Evolutionary conservation across 2,797 vertebrate species (phyloP).

Genomic region (Pipistrellus pygmaeus): DNA sequence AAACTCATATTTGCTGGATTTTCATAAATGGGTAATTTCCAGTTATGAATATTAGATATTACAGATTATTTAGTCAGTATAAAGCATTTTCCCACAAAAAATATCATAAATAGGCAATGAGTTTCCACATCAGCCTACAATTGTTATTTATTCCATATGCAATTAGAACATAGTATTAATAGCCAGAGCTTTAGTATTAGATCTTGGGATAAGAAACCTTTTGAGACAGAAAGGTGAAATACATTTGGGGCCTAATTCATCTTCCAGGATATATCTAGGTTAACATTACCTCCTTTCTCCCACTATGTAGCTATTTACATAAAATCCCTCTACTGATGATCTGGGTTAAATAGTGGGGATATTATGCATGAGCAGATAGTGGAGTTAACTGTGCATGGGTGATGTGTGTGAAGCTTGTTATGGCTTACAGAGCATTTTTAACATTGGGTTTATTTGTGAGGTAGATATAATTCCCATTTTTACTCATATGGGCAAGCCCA

Average conservation of each 20-base stretch:
- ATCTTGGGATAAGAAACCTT: not conserved
- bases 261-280: not conserved
- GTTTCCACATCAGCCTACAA: not conserved
- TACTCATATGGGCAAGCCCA: not conserved
- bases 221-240: not conserved
- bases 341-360: not conserved
- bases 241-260: not conserved
- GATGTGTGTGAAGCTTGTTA: not conserved
- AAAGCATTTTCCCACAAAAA: conserved; percentile 7
- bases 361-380: not conserved
- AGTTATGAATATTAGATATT: not conserved
- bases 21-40: conserved; percentile 13
- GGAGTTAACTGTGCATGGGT: not conserved
- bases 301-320: not conserved
- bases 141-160: not conserved
- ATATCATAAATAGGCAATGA: not conserved
- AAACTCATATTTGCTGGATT: conserved; percentile 9
- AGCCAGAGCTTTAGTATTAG: not conserved
- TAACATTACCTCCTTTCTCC: not conserved
- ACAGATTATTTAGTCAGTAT: not conserved
- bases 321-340: not conserved
- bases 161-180: not conserved
- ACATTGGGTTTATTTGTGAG: conserved; percentile 14
- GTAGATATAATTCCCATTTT: not conserved
- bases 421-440: not conserved